Conservation (phyloP, 2,797 vertebrate species). For the Notoglanidium macrostoma region DNA sequence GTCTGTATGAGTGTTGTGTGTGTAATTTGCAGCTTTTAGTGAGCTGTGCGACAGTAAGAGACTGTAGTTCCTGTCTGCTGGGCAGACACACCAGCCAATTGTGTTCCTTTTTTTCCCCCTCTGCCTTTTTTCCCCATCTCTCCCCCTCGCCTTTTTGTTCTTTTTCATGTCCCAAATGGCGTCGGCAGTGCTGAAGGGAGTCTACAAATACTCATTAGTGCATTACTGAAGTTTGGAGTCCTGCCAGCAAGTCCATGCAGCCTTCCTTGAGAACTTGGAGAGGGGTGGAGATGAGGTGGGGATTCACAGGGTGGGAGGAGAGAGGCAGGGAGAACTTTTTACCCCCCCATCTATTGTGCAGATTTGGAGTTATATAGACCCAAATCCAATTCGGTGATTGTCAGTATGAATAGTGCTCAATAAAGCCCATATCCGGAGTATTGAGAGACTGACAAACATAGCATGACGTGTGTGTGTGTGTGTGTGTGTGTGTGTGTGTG, state of each 20-base stretch:
- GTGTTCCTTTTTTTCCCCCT: not conserved
- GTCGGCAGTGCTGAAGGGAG: constrained; percentile 54
- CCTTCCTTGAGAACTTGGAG: constrained; percentile 34
- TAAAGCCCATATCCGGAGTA: constrained; percentile 20
- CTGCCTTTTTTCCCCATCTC: not conserved
- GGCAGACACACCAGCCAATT: constrained; percentile 40
- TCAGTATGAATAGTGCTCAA: constrained; percentile 31
- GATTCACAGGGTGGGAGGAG: constrained; percentile 39
- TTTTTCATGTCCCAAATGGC: constrained; percentile 58
- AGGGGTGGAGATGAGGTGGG: constrained; percentile 35
- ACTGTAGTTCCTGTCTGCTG: constrained; percentile 48
- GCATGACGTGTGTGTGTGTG: constrained; percentile 1
- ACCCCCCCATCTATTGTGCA: constrained; percentile 17
- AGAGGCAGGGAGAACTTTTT: not conserved
- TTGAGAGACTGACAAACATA: constrained; percentile 33
- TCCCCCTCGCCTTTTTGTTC: constrained; percentile 38
- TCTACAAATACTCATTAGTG: constrained; percentile 62
- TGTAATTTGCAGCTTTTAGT: constrained; percentile 40
- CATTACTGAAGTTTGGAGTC: constrained; percentile 58
- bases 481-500: not conserved
- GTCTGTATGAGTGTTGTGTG: constrained; percentile 17
- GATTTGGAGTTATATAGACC: not conserved
- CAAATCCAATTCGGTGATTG: constrained; percentile 13
- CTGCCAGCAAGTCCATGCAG: constrained; percentile 52
- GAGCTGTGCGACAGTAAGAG: constrained; percentile 44